phyloP scores from a whole-genome alignment of 2,797 vertebrate species.

The Urophycis tenuis region DNA sequence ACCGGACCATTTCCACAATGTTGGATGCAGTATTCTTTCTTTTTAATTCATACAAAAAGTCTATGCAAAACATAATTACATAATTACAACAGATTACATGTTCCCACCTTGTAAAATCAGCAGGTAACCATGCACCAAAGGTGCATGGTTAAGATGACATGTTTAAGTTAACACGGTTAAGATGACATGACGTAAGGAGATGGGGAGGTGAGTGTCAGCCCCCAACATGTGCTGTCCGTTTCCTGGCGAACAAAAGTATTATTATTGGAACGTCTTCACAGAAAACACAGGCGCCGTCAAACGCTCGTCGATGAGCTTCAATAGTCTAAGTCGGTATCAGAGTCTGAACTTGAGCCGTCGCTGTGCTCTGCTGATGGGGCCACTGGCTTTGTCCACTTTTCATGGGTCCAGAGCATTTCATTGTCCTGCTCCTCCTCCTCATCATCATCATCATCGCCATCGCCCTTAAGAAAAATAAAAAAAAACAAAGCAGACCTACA shows the following conservation, averaged over 20 bases:
- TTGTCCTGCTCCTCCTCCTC: conserved; percentile 10
- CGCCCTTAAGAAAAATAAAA: conserved; percentile 24
- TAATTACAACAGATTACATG: no score
- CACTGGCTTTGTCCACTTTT: neutral
- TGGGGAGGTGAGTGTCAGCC: no score
- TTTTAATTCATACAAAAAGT: neutral
- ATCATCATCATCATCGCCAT: neutral
- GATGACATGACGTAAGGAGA: neutral
- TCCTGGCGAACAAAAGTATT: neutral
- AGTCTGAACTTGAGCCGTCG: neutral
- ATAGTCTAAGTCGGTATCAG: neutral
- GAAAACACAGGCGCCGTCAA: no score
- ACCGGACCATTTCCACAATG: neutral
- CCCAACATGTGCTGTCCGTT: no score
- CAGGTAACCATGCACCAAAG: no score
- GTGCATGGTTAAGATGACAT: neutral
- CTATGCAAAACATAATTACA: no score
- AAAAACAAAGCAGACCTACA: neutral
- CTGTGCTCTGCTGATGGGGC: neutral
- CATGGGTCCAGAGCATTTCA: conserved; percentile 35
- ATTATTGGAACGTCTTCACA: neutral
- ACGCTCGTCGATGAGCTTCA: neutral
- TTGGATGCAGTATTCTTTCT: neutral
- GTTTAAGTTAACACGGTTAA: no score
- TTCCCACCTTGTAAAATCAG: neutral